Evolutionary conservation across 1,140 invertebrate species (phyloP), one percentile per base, ranked within the genome.

Genomic region (Trichonephila clavipes): DNA sequence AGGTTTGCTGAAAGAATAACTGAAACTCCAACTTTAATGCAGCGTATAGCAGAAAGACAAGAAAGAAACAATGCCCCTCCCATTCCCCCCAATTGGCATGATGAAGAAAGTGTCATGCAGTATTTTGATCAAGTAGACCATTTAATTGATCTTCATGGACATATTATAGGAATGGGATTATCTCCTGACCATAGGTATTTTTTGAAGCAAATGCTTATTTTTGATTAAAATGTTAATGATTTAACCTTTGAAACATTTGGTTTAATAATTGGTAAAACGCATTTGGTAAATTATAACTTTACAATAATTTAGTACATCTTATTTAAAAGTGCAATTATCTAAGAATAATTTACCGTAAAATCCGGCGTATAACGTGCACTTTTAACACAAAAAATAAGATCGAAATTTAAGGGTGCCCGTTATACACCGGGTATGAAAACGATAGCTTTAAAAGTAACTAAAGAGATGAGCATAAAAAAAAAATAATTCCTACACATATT

Each of bases 101-200:
- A 98, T 96, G 97, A 97, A 94, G 96, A 97, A 90, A 96, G 97
- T 4, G 97, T 98, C 3, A 97, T 97, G 19, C 97, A 97, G 95
- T 97, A 96, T 95, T 98, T 98, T 95, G 98, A 98, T 95, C 97
- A 97, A 95, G 96, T 98, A 19, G 98, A 98, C 96, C 97, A 98
- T 95, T 95, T 98, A 2, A 98, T 99, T 94, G 98, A 99, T 96
- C 96, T 99, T 51, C 97, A 98, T 95, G 98, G 98, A 0, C 98
- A 98, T 95, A 98, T 98, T 90, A 98, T 98, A 95, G 98, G 98
- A 94, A 98, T 98, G 97, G 97, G 97, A 10, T 96, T 98, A 16
- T 98, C 98, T 91, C 98, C 98, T 1, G 98, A 98, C 96, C 97
- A 98, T 94, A 97, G 97, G 97, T 97, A 95, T 94, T 82, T 83